Base-by-base conservation (phyloP, 2,797 vertebrate genomes). In the Sebastes reedi region DNA sequence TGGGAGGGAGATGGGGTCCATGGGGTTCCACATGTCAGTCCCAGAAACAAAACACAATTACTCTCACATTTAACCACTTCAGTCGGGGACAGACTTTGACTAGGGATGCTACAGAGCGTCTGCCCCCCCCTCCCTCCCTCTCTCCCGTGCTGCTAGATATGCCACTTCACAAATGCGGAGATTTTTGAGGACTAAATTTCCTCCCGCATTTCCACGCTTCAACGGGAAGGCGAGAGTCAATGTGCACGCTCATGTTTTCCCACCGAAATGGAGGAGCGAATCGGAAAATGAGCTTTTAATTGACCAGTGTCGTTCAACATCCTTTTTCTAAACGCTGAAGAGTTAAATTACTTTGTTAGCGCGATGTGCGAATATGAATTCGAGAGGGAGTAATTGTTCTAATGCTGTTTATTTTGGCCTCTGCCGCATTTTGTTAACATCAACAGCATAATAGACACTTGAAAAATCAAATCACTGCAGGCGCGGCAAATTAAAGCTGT, bases 41-140 rank as follows among this genome's bases (percentile, higher is more conserved):
- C 92, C 92, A 93, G 93, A 95, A 95, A 95, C 95, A 94, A 95
- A 95, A 94, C 94, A 94, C 95, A 95, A 94, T 95, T 94, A 94
- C 90, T 94, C 93, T 94, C 94, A 92, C 92, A 92, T 94, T 94
- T 94, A 94, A 94, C 92, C 91, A 94, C 93, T 94, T 95, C 91
- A 94, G 91, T 93, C 88, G 66, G 87, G 87, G 87, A 93, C 91
- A 90, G 84, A 87, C 86, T 90, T 90, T 92, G 90, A 93, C 88
- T 91, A 84, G 87, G 82, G 88, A 92, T 75, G 89, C 83, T 89
- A 88, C 84, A 74, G 75, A 82, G 85, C 11, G 1, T 36, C 29
- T 29, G 6, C 10, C 6, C 64, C 12, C 29, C 12, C 29, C 66
- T 22, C 18, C 32, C 18, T 46, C 14, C 61, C 65, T 27, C 27